Evolutionary conservation across 2,888 invertebrate species (phyloP).

Genomic region (Cenopis cana): DNA sequence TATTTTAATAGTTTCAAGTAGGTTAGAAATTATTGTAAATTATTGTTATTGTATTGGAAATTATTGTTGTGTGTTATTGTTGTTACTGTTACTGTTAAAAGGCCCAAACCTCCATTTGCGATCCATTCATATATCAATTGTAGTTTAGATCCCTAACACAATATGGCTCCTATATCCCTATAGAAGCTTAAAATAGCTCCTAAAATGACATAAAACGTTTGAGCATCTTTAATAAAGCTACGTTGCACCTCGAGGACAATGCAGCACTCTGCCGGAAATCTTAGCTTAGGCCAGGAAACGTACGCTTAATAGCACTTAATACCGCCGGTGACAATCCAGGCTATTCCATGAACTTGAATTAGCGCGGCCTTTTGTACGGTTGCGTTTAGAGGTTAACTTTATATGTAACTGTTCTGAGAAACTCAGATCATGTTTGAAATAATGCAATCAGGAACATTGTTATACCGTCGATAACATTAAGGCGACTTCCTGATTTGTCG

Average conservation of each 20-base stretch:
- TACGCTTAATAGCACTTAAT: conserved; percentile 52
- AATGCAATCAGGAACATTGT: background rate
- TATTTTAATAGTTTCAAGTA: too few species aligned
- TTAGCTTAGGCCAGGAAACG: conserved; percentile 47
- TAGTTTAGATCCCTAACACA: too few species aligned
- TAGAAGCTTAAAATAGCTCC: background rate
- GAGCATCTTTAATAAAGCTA: background rate
- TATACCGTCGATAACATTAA: background rate
- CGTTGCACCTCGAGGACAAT: background rate
- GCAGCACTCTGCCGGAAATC: conserved; percentile 22
- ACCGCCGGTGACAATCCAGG: conserved; percentile 48
- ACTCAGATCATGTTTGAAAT: background rate
- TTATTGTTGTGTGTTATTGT: too few species aligned
- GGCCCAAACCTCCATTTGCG: too few species aligned
- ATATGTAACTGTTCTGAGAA: conserved; percentile 7
- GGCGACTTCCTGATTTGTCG: too few species aligned
- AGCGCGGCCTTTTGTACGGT: conserved; percentile 54
- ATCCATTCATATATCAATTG: too few species aligned
- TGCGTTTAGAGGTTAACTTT: background rate
- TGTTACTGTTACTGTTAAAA: too few species aligned
- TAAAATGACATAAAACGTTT: background rate
- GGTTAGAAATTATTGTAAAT: too few species aligned
- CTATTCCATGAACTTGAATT: conserved; percentile 49
- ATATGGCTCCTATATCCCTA: background rate
- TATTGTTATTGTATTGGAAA: too few species aligned